Evolutionary conservation across 1,140 invertebrate genomes (phyloP), one percentile per base, ranked within the genome.

Genomic region (Agrypnia vestita): DNA sequence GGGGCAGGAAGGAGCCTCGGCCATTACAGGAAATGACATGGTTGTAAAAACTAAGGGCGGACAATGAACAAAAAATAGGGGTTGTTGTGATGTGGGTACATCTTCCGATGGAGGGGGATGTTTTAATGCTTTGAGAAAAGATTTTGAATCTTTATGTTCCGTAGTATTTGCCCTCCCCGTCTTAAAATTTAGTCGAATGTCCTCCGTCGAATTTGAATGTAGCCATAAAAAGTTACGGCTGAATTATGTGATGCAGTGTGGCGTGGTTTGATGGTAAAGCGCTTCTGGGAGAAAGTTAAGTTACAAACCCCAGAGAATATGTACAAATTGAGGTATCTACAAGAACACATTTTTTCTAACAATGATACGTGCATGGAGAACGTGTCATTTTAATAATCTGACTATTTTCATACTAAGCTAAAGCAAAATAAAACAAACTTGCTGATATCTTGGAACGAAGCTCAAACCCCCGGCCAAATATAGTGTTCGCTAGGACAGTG

Each of bases 1-100:
- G 10, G 72, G 59, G 49, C 72, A 21, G 72, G 79, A 80, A 67
- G 73, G 19, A 49, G 35, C 35, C 43, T 74, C 47, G 47, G 73
- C 81, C 78, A 82, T 82, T 80, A 76, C 73, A 61, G 78, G 59
- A 83, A 83, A 83, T 80, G 82, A 83, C 82, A 59, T 62, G 82
- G 82, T 69, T 79, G 76, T 83, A 83, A 83, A 83, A 83, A 83
- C 79, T 83, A 83, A 83, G 79, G 76, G 75, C 75, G 72, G 51
- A 49, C 72, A 55, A 78, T 82, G 81, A 80, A 67, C 55, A 44
- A 72, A 67, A 76, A 59, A 46, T 56, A 19, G 76, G 76, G 76
- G 62, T 56, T 61, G 64, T 19, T 78, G n/a, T 64, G 62, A 67
- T 59, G 75, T 64, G 46, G 21, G 43, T 56, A 69, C 64, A 64